These are phyloP conservation scores for Prionace glauca DNA, from an alignment of 2,797 vertebrate genomes.

Conservation along the genomic window DNA sequence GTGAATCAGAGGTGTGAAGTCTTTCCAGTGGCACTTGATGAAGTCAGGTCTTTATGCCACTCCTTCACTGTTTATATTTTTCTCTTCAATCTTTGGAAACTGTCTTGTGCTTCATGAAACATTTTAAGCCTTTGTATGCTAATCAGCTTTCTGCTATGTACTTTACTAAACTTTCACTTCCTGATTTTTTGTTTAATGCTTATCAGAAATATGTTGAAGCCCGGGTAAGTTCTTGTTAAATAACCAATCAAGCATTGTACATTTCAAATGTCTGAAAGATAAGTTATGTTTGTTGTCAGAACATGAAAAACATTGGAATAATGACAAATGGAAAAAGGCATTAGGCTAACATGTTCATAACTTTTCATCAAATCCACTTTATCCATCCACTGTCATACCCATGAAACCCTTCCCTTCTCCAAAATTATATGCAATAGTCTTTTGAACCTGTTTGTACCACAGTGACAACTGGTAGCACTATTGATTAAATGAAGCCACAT, in stretches of 20 bases:
- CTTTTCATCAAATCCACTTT: neutral
- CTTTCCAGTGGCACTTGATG: neutral
- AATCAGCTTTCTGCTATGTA: constrained; percentile 39
- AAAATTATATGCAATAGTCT: neutral
- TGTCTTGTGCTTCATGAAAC: neutral
- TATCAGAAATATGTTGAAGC: constrained; percentile 81
- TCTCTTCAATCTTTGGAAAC: neutral
- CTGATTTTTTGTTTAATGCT: constrained; percentile 55
- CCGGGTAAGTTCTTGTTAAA: constrained; percentile 64
- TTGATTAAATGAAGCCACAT: neutral
- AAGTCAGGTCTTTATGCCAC: neutral
- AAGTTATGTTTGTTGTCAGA: neutral
- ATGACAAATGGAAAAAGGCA: no score
- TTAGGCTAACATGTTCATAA: neutral
- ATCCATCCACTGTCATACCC: neutral
- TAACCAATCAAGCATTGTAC: neutral
- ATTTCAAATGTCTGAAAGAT: neutral
- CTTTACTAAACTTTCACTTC: constrained; percentile 52
- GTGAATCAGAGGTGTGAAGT: neutral
- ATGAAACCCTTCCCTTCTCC: neutral
- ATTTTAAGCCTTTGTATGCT: neutral
- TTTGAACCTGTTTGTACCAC: neutral
- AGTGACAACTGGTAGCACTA: neutral
- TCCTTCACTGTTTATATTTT: neutral
- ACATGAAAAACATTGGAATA: neutral